Percentiles rank a stretch among this genome's conserved stretches.
phyloP scores from a whole-genome alignment of 2,888 invertebrate genomes.

The Mythimna lalbum region DNA sequence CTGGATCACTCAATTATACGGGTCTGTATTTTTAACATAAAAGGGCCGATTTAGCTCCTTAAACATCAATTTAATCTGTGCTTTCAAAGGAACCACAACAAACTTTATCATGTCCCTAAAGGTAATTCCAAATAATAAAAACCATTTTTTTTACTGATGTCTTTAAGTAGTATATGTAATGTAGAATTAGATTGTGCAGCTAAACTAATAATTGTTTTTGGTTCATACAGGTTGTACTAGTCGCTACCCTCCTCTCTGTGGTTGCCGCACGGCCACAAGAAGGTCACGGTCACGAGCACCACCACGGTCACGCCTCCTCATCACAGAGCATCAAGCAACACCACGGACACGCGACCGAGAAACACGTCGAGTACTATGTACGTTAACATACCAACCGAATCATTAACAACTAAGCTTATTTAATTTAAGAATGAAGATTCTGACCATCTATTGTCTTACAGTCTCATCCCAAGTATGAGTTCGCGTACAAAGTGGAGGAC shows the following conservation, averaged over 20 bases:
- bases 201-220: background rate
- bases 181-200: background rate
- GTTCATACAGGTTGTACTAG: slow-evolving; percentile 13
- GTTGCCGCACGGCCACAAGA: slow-evolving; percentile 49
- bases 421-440: background rate
- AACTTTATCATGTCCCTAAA: slow-evolving; percentile 15
- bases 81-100: background rate
- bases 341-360: slow-evolving; percentile 51
- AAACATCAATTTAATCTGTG: background rate
- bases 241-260: slow-evolving; percentile 25
- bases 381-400: background rate
- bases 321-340: slow-evolving; percentile 60
- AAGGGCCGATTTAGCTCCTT: background rate
- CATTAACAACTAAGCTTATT: background rate
- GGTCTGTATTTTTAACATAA: slow-evolving; percentile 6
- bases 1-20: background rate
- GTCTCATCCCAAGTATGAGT: slow-evolving; percentile 72
- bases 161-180: too few species aligned
- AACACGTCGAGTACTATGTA: slow-evolving; percentile 58
- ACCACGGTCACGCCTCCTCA: slow-evolving; percentile 60
- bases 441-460: slow-evolving; percentile 39
- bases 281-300: slow-evolving; percentile 39
- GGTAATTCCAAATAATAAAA: slow-evolving; percentile 18
- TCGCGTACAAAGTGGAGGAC: slow-evolving; percentile 6
- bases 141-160: background rate